Base-by-base conservation (phyloP, 2,113 vertebrate genomes). In the Plecotus auritus region DNA sequence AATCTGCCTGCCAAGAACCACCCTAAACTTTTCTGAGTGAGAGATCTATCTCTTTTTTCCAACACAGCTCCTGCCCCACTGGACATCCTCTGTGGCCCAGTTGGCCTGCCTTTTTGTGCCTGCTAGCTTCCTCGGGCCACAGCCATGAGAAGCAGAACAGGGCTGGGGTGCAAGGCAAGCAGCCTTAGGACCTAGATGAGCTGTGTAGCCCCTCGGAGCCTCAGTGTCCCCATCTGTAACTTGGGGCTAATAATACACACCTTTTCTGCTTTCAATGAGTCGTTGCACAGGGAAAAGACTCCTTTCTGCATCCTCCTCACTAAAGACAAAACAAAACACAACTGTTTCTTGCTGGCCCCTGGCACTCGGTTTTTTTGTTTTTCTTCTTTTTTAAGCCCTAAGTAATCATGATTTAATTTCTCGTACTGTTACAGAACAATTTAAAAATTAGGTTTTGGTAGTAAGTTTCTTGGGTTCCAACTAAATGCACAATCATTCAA, bases 1-100 rank as follows among this genome's bases (percentile, higher is more conserved):
- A 93, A 91, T 59, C 92, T 95, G 93, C 88, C 92, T 95, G 93
- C 88, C 86, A 94, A 95, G 92, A 92, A 72, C 80, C 96, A 92
- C 51, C 78, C 51, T 90, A 73, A 95, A 77, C 74, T 95, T 92
- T 91, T 90, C 64, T 54, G 77, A 85, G 72, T 3, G 28, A 91
- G 47, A 85, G 9, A 76, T 22, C 30, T 73, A 37, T 74, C 85
- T 90, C 69, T 97, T 64, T 64, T 70, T 35, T 26, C 87, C 35
- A 49, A n/a, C 77, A 3, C 10, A 86, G 37, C 45, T 7, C 86
- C 54, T 10, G 51, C 26, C 77, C 67, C 56, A 72, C 45, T 67
- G 37, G 37, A 2, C 2, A 0, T 20, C 37, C 76, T 59, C 47
- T 35, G 56, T 14, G 35, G 67, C 42, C 66, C 54, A 17, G 56